Base-by-base conservation (phyloP, 2,113 vertebrate species). In the Perca flavescens region DNA sequence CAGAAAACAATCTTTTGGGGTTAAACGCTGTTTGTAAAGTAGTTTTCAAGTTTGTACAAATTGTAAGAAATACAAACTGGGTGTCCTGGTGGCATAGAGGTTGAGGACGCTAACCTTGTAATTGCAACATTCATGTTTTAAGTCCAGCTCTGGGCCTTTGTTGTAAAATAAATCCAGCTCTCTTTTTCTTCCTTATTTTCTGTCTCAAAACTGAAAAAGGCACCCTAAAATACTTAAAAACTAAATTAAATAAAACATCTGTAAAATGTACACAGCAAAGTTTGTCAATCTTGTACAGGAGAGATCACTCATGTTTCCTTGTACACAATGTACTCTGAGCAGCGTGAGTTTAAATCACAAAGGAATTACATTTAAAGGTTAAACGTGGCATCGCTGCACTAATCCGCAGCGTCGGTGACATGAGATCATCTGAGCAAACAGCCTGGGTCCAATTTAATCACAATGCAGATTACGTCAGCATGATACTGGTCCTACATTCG, bases 351-450 rank as follows among this genome's bases (percentile, higher is more conserved):
- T 69, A 69, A 84, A 78, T 74, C 78, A 87, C 81, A 67, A 89
- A 84, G 80, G 82, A 58, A 7, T 60, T 10, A 54, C 77, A 77
- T 74, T 50, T 46, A 86, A 84, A 89, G 89, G 88, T 92, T 86
- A 84, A 89, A 68, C 31, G 13, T 58, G 67, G 68, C 84, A 68
- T 72, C 36, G 0, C 62, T 49, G 76, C 57, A 70, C 76, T 85
- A 78, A 87, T 77, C 80, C 43, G 19, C 46, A 34, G 61, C 15
- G 15, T 68, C 75, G 28, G 21, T 85, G 86, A 89, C 79, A 83
- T 16, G 65, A 43, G 63, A 91, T 90, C 79, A 69, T 84, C 83
- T 78, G 79, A 82, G 49, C 64, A 86, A 91, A 89, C 80, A 84
- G 66, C 75, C 31, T 15, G 40, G 12, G 19, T 58, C 52, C 43